These are phyloP conservation scores for Pristionchus entomophagus DNA, from an alignment of 2,888 invertebrate genomes.

Conservation along the genomic window DNA sequence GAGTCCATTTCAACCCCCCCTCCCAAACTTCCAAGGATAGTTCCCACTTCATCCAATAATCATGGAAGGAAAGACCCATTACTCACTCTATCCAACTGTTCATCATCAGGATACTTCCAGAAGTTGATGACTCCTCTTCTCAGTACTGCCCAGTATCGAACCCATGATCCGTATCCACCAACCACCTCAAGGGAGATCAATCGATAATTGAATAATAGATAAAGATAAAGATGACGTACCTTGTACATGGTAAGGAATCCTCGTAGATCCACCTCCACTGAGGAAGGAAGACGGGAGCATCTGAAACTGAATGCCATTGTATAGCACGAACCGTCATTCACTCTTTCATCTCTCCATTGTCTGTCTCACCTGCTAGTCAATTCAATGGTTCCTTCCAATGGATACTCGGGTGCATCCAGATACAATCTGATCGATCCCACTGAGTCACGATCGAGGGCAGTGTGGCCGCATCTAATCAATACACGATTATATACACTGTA, in stretches of 20 bases:
- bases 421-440: constrained; percentile 53
- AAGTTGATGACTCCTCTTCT: constrained; percentile 62
- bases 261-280: constrained; percentile 62
- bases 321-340: background rate
- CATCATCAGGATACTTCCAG: constrained; percentile 67
- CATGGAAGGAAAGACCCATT: too few relatives aligned
- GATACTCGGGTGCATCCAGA: constrained; percentile 65
- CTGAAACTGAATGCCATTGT: background rate
- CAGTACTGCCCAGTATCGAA: constrained; percentile 65
- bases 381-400: constrained; percentile 66
- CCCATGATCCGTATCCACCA: constrained; percentile 61
- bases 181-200: constrained; percentile 51
- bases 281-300: constrained; percentile 54
- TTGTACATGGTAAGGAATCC: constrained; percentile 58
- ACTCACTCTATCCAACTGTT: constrained; percentile 59
- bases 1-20: too few relatives aligned
- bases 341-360: too few relatives aligned
- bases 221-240: too few relatives aligned
- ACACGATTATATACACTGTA: too few relatives aligned
- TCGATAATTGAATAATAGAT: too few relatives aligned
- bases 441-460: constrained; percentile 49
- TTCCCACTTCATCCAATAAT: too few relatives aligned
- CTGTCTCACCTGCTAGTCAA: constrained; percentile 47
- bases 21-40: too few relatives aligned
- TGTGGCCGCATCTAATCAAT: constrained; percentile 48